Evolutionary conservation across 2,113 vertebrate species (phyloP), one percentile per base, ranked within the genome.

Genomic region (Strix aluco): DNA sequence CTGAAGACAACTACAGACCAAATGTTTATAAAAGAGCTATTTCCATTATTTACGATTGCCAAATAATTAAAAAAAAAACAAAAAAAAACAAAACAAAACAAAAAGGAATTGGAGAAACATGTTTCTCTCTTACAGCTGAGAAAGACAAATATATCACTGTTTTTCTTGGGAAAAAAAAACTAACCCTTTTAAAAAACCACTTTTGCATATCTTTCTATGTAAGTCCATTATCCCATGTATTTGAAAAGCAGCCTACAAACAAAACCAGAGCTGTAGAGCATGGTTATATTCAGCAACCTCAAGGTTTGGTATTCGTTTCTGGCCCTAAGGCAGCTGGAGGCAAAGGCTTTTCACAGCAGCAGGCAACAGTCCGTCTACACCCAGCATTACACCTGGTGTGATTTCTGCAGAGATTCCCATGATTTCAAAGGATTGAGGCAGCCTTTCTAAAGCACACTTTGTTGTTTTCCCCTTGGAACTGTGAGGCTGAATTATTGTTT

Each of bases 291-390:
- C 52, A 66, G n/a, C 46, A 42, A 3, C 44, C 25, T 13, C 18
- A 34, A 62, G n/a, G n/a, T 49, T 4, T 55, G 40, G 5, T 47
- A 34, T 26, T 52, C 47, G 21, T 6, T 12, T 27, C 23, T 32
- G 13, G 15, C 16, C 27, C 20, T 18, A 40, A 34, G 49, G 18
- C 69, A 46, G 16, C 14, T 32, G 16, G 36, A 75, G 17, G 10
- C 12, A 40, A 75, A 27, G 10, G 25, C 22, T 46, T 69, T 73
- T 44, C 69, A 51, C 11, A 30, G 44, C 32, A 44, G 44, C 19
- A 36, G 32, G 19, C 36, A n/a, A 22, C 2, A n/a, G 8, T 11
- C 23, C 1, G 0, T 21, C 32, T 7, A 18, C 34, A 40, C 5
- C 38, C 20, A 40, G 29, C 29, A 19, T n/a, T 5, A 9, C 14